Base-by-base conservation (phyloP, 1,140 invertebrate species). In the Drosophila littoralis region DNA sequence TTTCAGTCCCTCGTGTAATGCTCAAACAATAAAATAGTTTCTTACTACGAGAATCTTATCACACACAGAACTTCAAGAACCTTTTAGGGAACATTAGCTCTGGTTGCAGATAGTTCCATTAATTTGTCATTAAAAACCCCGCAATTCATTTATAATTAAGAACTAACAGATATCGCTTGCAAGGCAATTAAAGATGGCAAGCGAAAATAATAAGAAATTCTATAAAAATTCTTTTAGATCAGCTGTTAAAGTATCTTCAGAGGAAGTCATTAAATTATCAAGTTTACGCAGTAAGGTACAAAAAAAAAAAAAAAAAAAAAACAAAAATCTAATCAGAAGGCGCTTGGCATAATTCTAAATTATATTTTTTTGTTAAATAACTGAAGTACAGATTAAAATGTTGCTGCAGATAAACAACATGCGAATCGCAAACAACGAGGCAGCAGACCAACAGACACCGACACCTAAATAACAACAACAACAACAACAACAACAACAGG, bases 321-420 rank as follows among this genome's bases (percentile, higher is more conserved):
- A 28, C 22, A 28, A 65, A 50, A 81, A 83, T 86, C 82, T 86
- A 86, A 86, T 86, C 81, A 85, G 7, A 43, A 61, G 40, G 12
- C 15, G 35, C 69, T 38, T 74, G 79, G 17, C 69, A 74, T 63
- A 85, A 78, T 75, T 68, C 78, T 81, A 75, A 86, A 82, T 85
- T 75, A 77, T 80, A 75, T 72, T 78, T 60, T 74, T 63, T 57
- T 69, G 45, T 32, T 64, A 28, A 64, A 51, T 45, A 75, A 71
- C 64, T 84, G 61, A 68, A 84, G 81, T 81, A 55, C 50, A 88
- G 83, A 88, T 86, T 86, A 86, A 82, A 86, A 88, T 86, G 66
- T 82, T 79, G 67, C 32, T 65, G 72, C 72, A 86, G 83, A 88
- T 86, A 88, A 86, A 88, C 64, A 86, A 76, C 68, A 75, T 58